Percentiles rank a stretch among this genome's conserved stretches.
Evolutionary conservation across 2,888 invertebrate species (phyloP).

Genomic region (Caenorhabditis afra): DNA sequence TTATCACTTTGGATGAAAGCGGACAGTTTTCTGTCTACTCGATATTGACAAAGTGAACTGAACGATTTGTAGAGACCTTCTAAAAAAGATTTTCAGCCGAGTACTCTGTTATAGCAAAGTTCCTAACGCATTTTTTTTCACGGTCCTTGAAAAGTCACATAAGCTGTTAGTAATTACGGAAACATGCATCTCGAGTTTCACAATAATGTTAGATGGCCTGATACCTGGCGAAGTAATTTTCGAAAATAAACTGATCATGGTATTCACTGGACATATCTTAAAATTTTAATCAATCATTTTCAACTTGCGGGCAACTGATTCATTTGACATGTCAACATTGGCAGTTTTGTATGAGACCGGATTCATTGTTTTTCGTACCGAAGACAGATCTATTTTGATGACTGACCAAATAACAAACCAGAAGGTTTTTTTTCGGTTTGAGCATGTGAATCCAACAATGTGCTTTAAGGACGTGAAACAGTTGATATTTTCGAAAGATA

Average conservation of each 20-base stretch:
- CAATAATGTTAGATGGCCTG: constrained; percentile 60
- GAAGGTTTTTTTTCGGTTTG: constrained; percentile 29
- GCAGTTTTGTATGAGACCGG: constrained; percentile 58
- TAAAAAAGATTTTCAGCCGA: constrained; percentile 41
- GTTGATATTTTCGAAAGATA: constrained; percentile 62
- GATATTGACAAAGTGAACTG: constrained; percentile 49
- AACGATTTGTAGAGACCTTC: too few species aligned
- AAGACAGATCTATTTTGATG: constrained; percentile 54
- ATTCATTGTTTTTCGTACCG: constrained; percentile 59
- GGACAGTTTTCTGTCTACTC: constrained; percentile 58
- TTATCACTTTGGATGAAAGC: constrained; percentile 48
- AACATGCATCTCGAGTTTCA: constrained; percentile 37
- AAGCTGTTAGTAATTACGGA: constrained; percentile 46
- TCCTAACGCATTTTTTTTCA: constrained; percentile 47
- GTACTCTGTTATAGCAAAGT: constrained; percentile 29
- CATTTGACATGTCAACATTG: constrained; percentile 56
- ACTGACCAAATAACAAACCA: constrained; percentile 42
- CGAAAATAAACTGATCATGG: constrained; percentile 44
- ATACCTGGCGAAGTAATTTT: constrained; percentile 39
- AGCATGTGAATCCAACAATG: not conserved
- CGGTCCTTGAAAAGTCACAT: constrained; percentile 35
- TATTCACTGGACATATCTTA: constrained; percentile 14
- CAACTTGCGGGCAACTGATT: constrained; percentile 47
- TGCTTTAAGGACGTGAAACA: constrained; percentile 59
- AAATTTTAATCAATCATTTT: constrained; percentile 25